phyloP scores from a whole-genome alignment of 2,113 vertebrate species.

The Ophiodon elongatus region DNA sequence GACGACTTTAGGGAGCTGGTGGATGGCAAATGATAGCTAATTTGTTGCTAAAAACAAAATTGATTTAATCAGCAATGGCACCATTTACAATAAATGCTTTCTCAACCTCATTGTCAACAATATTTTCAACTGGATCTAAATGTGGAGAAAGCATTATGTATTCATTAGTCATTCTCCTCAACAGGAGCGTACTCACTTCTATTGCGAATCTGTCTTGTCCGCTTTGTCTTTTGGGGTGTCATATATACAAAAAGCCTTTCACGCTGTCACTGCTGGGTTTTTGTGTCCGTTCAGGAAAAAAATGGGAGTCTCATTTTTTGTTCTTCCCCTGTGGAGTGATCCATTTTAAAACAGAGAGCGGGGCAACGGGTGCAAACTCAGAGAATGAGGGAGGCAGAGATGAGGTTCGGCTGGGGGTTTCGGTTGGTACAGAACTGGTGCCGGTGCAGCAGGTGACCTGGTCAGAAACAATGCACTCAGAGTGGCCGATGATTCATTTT shows the following conservation, averaged over 20 bases:
- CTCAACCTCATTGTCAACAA: conserved; percentile 26
- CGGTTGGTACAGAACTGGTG: conserved; percentile 19
- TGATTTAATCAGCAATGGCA: background rate
- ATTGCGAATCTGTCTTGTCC: conserved; percentile 13
- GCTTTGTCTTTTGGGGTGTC: conserved; percentile 25
- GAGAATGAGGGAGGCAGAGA: conserved; percentile 19
- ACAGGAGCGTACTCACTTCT: conserved; percentile 17
- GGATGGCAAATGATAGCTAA: background rate
- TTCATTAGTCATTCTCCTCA: conserved; percentile 52
- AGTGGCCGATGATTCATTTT: conserved; percentile 74
- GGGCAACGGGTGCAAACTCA: conserved; percentile 41
- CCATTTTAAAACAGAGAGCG: conserved; percentile 37
- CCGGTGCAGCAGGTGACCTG: conserved; percentile 50
- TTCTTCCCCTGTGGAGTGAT: conserved; percentile 26
- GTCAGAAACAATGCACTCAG: conserved; percentile 60
- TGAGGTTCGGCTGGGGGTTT: conserved; percentile 29
- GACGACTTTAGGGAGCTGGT: background rate
- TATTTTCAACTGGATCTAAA: conserved; percentile 27
- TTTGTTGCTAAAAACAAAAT: background rate
- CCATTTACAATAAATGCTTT: background rate
- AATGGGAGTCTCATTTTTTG: conserved; percentile 26
- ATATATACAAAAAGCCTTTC: conserved; percentile 36
- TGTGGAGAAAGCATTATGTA: conserved; percentile 37
- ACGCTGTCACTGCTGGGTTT: conserved; percentile 14
- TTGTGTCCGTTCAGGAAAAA: conserved; percentile 25